These are phyloP conservation scores for Criorhina ranunculi DNA, from an alignment of 2,888 invertebrate genomes.

Conservation along the genomic window DNA sequence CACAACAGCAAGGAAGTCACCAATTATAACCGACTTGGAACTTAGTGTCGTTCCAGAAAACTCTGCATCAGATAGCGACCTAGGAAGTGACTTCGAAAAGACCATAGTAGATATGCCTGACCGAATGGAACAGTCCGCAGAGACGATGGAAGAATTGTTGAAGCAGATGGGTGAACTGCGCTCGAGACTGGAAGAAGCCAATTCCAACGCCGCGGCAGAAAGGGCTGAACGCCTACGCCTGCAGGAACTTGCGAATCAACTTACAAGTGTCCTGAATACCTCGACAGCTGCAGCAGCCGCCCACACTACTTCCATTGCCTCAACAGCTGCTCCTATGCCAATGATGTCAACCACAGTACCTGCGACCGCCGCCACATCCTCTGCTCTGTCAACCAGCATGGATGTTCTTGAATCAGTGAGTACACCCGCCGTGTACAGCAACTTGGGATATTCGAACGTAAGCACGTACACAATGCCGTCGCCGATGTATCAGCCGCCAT, in stretches of 20 bases:
- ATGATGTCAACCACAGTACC: background rate
- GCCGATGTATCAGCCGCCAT: no score
- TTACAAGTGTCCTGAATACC: background rate
- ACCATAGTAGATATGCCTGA: conserved; percentile 8
- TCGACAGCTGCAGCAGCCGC: background rate
- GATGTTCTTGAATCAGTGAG: no score
- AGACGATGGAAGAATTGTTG: background rate
- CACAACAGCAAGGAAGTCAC: no score
- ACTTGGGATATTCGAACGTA: no score
- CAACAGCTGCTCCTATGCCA: background rate
- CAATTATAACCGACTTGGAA: conserved; percentile 1
- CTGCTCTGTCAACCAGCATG: background rate
- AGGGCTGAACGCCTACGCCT: no score
- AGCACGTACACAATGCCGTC: no score
- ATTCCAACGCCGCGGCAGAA: no score
- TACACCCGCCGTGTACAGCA: no score
- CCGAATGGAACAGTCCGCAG: background rate
- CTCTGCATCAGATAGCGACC: conserved; percentile 2
- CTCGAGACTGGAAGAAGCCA: no score
- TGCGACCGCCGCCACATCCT: background rate
- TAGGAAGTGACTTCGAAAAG: background rate
- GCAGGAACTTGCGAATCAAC: background rate
- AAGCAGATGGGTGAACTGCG: no score
- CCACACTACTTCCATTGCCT: background rate
- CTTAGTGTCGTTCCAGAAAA: conserved; percentile 16